Conservation (phyloP, 1,140 invertebrate genomes). For the Drosophila guanche region DNA sequence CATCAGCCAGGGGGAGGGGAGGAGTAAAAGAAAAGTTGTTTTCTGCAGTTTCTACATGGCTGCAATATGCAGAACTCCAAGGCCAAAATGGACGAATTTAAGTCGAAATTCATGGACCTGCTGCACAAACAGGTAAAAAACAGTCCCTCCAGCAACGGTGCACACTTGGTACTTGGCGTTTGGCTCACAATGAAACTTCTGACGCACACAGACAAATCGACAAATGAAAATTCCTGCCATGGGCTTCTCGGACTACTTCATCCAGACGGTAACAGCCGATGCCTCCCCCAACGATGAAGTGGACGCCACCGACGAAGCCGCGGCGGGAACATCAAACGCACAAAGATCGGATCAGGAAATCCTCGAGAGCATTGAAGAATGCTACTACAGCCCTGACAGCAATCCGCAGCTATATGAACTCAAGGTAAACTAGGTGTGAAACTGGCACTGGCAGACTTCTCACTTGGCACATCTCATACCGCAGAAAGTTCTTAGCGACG, state of each 20-base stretch:
- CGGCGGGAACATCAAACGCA: conserved; percentile 19
- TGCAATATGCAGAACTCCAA: conserved; percentile 77
- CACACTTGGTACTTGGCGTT: background rate
- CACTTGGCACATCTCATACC: conserved; percentile 19
- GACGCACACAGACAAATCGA: conserved; percentile 68
- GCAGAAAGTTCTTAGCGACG: conserved; percentile 86
- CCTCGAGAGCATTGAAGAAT: conserved; percentile 88
- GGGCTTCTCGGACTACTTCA: conserved; percentile 85
- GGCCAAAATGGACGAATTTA: conserved; percentile 85
- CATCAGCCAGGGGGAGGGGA: no score
- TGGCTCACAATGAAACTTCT: conserved; percentile 15
- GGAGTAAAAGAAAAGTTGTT: conserved; percentile 30
- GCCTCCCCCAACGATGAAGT: conserved; percentile 31
- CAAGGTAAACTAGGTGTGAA: conserved; percentile 83
- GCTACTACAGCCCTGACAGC: conserved; percentile 87
- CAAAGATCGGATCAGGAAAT: conserved; percentile 89
- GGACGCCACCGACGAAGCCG: conserved; percentile 23
- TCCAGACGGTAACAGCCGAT: conserved; percentile 71
- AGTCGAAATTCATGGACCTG: conserved; percentile 84
- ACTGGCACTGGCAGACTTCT: background rate
- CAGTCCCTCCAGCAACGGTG: background rate
- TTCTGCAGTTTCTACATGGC: conserved; percentile 63
- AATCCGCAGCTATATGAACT: conserved; percentile 89
- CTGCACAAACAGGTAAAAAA: conserved; percentile 85
- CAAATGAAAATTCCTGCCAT: conserved; percentile 85